A percentile compares a stretch with the other conserved stretches of the same genome.
Conservation (phyloP, 1,140 invertebrate genomes). For the Aphelinus atriplicis region DNA sequence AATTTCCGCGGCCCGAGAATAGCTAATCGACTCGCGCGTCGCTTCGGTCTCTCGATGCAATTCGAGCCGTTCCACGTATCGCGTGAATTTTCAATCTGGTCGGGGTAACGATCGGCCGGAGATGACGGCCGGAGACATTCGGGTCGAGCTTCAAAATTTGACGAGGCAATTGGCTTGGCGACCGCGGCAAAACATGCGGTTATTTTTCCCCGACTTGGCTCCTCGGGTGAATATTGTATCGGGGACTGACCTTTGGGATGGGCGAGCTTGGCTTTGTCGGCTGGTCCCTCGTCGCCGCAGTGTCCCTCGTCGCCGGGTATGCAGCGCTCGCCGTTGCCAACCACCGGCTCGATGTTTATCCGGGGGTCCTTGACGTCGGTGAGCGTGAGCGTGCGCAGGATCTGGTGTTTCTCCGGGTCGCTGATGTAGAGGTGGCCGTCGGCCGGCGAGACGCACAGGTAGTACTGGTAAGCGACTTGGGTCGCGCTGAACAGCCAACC, state of each 20-base stretch:
- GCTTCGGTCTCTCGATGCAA: too few relatives aligned
- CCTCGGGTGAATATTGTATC: too few relatives aligned
- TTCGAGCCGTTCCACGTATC: too few relatives aligned
- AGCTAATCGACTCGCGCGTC: too few relatives aligned
- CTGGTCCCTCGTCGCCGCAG: slow-evolving; percentile 93
- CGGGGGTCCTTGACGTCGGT: slow-evolving; percentile 83
- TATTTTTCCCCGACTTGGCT: too few relatives aligned
- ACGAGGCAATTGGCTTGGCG: too few relatives aligned
- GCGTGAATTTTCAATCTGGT: too few relatives aligned
- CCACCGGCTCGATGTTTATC: slow-evolving; percentile 88
- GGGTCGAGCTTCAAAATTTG: too few relatives aligned
- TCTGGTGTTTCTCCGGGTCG: slow-evolving; percentile 92
- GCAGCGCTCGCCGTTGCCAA: slow-evolving; percentile 95
- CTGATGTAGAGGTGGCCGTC: slow-evolving; percentile 96
- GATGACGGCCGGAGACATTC: too few relatives aligned
- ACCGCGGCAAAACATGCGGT: too few relatives aligned
- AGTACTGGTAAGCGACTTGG: slow-evolving; percentile 94
- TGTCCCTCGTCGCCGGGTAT: slow-evolving; percentile 89
- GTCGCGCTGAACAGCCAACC: slow-evolving; percentile 76
- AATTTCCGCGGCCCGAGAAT: too few relatives aligned
- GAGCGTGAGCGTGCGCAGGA: slow-evolving; percentile 78
- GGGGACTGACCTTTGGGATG: slow-evolving; percentile 88
- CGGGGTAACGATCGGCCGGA: too few relatives aligned
- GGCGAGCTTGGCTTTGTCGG: slow-evolving; percentile 87
- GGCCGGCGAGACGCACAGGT: slow-evolving; percentile 92